Evolutionary conservation across 2,113 vertebrate species (phyloP), one percentile per base, ranked within the genome.

Genomic region (Haemorhous mexicanus): DNA sequence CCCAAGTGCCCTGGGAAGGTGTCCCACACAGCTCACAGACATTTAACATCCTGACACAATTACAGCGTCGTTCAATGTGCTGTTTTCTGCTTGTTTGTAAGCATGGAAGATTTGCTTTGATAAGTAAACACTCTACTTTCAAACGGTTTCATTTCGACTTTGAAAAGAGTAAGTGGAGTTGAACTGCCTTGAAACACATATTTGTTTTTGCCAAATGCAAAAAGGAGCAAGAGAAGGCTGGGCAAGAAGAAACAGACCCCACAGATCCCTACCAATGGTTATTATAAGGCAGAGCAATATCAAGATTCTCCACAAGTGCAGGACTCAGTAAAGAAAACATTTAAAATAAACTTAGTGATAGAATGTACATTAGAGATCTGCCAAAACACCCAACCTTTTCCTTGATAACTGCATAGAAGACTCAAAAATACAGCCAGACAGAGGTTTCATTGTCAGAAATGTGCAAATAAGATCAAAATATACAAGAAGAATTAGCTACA

Each of bases 311-410:
- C 74, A 78, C 43, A 93, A 94, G 85, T 49, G 52, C 55, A 83
- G 68, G 59, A 66, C 33, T 85, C 50, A 52, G 49, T 92, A 82
- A 93, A 82, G 43, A 70, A 87, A 98, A 83, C 7, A 6, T 4
- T 39, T 93, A 95, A 86, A 95, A 95, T 96, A 97, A 93, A 87
- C 18, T 81, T 81, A 64, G 39, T 74, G 22, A 22, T 81, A 72
- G 83, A 91, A 93, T 68, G 80, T 94, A 73, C 62, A 67, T 37
- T 64, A 79, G 26, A 94, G 43, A 93, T 88, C 84, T 91, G 83
- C 89, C 75, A 79, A 82, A 97, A 90, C 61, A 94, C 77, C 73
- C 79, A 85, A 21, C 20, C 9, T 73, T 72, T 94, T 70, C 62
- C 88, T 85, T 67, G 50, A 37, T 91, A 95, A 80, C 39, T 92